Evolutionary conservation across 2,888 invertebrate genomes (phyloP).

Genomic region (Shargacucullia verbasci): DNA sequence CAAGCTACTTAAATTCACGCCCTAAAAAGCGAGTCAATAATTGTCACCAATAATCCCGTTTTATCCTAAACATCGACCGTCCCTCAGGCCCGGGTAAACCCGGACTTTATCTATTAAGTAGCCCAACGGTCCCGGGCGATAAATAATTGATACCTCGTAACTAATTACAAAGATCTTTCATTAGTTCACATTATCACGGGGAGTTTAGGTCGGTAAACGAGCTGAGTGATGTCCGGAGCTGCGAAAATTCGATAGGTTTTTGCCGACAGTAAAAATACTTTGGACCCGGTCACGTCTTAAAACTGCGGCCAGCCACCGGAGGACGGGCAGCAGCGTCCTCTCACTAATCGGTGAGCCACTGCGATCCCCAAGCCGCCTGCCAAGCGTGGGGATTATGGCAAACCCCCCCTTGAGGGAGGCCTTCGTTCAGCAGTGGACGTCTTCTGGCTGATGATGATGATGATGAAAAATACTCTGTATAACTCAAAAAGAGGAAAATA

Average conservation of each 20-base stretch:
- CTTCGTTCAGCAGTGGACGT: no score
- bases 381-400: no score
- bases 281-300: no score
- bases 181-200: conserved; percentile 64
- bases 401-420: no score
- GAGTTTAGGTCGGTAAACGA: conserved; percentile 55
- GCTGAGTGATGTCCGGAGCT: conserved; percentile 54
- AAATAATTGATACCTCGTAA: conserved; percentile 77
- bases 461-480: no score
- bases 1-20: background rate
- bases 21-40: conserved; percentile 44
- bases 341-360: no score
- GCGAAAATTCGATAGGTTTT: conserved; percentile 10
- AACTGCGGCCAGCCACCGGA: no score
- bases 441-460: no score
- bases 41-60: conserved; percentile 53
- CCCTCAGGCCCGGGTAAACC: conserved; percentile 36
- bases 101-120: conserved; percentile 59
- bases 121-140: conserved; percentile 53
- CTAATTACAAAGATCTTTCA: conserved; percentile 74
- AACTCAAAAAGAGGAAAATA: no score
- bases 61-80: conserved; percentile 42
- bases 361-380: no score
- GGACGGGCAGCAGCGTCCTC: no score
- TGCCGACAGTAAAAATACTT: conserved; percentile 51